Conservation (phyloP, 2,797 vertebrate species). For the Poeciliopsis turneri region DNA sequence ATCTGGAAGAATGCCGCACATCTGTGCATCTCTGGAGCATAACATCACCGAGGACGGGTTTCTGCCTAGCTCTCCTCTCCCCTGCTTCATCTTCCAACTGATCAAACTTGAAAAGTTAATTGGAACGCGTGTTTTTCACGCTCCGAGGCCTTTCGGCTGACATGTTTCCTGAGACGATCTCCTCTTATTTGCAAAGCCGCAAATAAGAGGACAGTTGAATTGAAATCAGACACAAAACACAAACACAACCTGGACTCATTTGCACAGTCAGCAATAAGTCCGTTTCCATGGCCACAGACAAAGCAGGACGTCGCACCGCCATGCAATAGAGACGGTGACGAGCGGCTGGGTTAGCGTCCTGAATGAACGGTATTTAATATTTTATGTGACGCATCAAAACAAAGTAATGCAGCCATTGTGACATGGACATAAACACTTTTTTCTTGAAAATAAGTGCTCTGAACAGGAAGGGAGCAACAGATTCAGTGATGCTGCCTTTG, state of each 20-base stretch:
- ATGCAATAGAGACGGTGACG: neutral
- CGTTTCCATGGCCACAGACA: constrained; percentile 2
- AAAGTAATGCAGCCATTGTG: neutral
- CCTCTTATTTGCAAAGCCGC: neutral
- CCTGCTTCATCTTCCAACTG: constrained; percentile 3
- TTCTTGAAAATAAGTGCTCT: neutral
- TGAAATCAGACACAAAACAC: neutral
- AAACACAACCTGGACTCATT: neutral
- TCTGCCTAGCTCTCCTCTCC: constrained; percentile 11
- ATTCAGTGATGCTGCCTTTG: neutral
- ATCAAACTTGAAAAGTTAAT: neutral
- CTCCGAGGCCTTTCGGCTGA: neutral
- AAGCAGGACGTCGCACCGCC: neutral
- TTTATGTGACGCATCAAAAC: neutral
- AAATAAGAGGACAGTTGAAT: too few relatives aligned
- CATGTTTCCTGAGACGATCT: neutral
- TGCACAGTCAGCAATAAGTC: neutral
- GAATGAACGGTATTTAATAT: neutral
- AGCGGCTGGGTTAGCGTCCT: neutral
- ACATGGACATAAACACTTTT: neutral
- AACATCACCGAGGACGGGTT: constrained; percentile 50
- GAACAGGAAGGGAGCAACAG: neutral
- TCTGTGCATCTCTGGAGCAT: constrained; percentile 64
- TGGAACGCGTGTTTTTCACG: neutral
- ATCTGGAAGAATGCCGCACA: constrained; percentile 51